These are phyloP conservation scores for Eurystomus gularis DNA, from an alignment of 2,113 vertebrate genomes.

Conservation along the genomic window DNA sequence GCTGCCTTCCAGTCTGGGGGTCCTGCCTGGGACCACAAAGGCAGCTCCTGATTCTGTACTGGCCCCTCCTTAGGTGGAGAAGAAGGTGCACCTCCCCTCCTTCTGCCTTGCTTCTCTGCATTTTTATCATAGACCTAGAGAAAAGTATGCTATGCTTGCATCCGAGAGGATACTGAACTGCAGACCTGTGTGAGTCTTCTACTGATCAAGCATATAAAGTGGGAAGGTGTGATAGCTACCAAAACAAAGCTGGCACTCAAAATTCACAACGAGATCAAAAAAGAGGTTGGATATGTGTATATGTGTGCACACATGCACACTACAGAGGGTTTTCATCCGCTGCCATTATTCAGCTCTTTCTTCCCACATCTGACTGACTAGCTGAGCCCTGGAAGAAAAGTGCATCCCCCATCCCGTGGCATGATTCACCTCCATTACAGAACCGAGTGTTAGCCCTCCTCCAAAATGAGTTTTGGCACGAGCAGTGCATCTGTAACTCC, in stretches of 20 bases:
- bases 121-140: neutral
- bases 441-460: neutral
- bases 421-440: neutral
- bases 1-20: neutral
- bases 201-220: neutral
- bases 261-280: neutral
- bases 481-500: neutral
- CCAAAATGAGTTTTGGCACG: neutral
- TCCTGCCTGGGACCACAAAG: rapidly evolving
- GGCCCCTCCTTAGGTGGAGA: rapidly evolving
- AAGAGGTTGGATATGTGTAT: neutral
- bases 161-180: neutral
- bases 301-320: neutral
- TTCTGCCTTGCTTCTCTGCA: neutral
- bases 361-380: neutral
- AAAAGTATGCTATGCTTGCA: neutral
- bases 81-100: neutral
- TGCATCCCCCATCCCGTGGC: neutral
- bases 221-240: neutral
- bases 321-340: neutral
- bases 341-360: neutral
- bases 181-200: neutral
- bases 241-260: neutral
- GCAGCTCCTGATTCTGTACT: neutral
- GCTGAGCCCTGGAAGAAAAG: neutral